Conservation (phyloP, 1,140 invertebrate species). For the Watersipora subatra region DNA sequence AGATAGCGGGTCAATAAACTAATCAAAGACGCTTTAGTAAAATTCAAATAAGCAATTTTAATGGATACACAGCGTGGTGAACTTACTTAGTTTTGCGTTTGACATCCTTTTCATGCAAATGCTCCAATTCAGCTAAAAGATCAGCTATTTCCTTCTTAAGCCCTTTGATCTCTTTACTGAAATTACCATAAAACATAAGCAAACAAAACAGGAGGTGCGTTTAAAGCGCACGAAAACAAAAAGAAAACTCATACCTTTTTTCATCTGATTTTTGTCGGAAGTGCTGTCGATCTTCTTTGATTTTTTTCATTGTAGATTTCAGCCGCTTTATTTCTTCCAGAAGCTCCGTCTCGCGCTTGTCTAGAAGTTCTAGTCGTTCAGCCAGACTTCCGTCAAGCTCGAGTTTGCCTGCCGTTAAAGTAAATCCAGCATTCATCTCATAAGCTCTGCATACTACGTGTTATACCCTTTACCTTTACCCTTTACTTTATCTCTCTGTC, state of each 20-base stretch:
- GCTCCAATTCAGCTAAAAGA: conserved; percentile 10
- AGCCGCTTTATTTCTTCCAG: conserved; percentile 27
- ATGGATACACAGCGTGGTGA: too few species aligned
- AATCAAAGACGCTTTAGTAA: too few species aligned
- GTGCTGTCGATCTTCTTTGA: conserved; percentile 22
- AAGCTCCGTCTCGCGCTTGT: conserved; percentile 33
- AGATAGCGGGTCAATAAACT: too few species aligned
- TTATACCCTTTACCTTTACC: not conserved
- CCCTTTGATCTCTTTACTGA: conserved; percentile 11
- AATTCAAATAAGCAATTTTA: too few species aligned
- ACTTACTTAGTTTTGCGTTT: too few species aligned
- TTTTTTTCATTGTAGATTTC: conserved; percentile 17
- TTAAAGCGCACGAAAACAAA: not conserved
- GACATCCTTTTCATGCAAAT: conserved; percentile 11
- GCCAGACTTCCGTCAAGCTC: conserved; percentile 24
- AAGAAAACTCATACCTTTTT: conserved; percentile 17
- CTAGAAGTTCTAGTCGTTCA: conserved; percentile 29
- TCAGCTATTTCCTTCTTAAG: conserved; percentile 13
- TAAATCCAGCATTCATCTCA: not conserved
- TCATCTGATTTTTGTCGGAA: conserved; percentile 20
- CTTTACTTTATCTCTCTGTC: not conserved
- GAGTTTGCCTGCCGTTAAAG: conserved; percentile 25
- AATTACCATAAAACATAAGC: conserved; percentile 1
- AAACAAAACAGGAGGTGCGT: not conserved
- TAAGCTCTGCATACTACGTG: not conserved